Conservation (phyloP, 2,888 invertebrate genomes). For the Xestoiulus laeticollis region DNA sequence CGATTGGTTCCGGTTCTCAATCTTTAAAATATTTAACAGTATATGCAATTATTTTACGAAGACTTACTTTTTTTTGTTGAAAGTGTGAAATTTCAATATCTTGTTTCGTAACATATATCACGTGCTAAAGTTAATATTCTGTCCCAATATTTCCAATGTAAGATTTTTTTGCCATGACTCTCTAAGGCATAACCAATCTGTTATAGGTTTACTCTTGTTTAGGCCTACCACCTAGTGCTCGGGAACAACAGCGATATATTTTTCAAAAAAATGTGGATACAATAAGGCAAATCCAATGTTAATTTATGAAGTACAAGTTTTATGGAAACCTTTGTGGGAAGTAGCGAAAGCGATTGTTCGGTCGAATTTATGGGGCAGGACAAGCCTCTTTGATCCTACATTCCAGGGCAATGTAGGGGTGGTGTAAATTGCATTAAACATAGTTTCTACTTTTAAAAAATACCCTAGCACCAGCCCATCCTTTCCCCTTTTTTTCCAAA, state of each 20-base stretch:
- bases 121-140: no score
- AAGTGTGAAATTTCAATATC: no score
- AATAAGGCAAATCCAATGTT: neutral
- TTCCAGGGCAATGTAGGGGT: constrained; percentile 18
- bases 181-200: neutral
- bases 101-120: no score
- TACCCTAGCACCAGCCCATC: neutral
- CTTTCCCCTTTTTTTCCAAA: neutral
- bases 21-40: no score
- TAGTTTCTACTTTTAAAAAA: neutral
- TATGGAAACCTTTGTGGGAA: neutral
- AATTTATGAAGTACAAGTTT: constrained; percentile 14
- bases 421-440: neutral
- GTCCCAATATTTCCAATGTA: neutral
- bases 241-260: neutral
- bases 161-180: neutral
- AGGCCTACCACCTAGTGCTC: neutral
- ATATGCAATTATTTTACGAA: no score
- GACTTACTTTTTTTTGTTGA: no score
- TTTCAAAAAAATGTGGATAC: neutral
- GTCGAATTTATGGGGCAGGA: neutral
- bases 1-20: no score
- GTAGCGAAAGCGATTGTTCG: constrained; percentile 1
- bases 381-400: neutral
- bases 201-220: neutral